A percentile compares a stretch with the other conserved stretches of the same genome.
Evolutionary conservation across 2,888 invertebrate species (phyloP).

Genomic region (Drosophila macrospina): DNA sequence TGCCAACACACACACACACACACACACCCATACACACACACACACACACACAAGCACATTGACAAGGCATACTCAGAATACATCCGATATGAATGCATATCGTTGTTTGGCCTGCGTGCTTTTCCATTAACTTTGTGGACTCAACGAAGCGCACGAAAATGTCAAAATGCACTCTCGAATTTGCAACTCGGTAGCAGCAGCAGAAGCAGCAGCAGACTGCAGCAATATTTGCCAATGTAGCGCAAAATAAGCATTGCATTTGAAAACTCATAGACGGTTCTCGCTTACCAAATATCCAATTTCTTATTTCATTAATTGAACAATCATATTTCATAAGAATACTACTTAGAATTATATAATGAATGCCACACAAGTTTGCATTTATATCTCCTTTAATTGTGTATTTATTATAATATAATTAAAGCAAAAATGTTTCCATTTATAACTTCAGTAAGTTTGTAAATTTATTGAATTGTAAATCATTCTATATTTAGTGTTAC

Average conservation of each 20-base stretch:
- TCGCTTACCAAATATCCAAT: not conserved
- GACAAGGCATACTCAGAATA: conserved; percentile 3
- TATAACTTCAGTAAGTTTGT: too few species aligned
- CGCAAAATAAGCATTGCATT: conserved; percentile 12
- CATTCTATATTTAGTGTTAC: too few species aligned
- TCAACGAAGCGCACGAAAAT: conserved; percentile 74
- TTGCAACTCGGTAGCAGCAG: conserved; percentile 27
- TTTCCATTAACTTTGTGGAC: conserved; percentile 71
- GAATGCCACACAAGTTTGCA: too few species aligned
- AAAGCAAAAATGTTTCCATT: too few species aligned
- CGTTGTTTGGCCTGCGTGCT: conserved; percentile 42
- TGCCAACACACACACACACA: conserved; percentile 30
- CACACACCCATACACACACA: conserved; percentile 18
- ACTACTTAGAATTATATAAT: too few species aligned
- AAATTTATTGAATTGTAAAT: too few species aligned
- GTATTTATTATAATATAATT: too few species aligned
- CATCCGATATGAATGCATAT: conserved; percentile 40
- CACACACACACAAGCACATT: conserved; percentile 8
- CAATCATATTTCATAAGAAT: too few species aligned
- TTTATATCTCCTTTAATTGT: too few species aligned
- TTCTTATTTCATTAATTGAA: not conserved
- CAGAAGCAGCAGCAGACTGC: conserved; percentile 9
- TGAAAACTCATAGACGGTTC: conserved; percentile 6
- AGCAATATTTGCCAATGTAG: conserved; percentile 27
- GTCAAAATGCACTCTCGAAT: conserved; percentile 75